Base-by-base conservation (phyloP, 2,113 vertebrate species). In the Condylura cristata region DNA sequence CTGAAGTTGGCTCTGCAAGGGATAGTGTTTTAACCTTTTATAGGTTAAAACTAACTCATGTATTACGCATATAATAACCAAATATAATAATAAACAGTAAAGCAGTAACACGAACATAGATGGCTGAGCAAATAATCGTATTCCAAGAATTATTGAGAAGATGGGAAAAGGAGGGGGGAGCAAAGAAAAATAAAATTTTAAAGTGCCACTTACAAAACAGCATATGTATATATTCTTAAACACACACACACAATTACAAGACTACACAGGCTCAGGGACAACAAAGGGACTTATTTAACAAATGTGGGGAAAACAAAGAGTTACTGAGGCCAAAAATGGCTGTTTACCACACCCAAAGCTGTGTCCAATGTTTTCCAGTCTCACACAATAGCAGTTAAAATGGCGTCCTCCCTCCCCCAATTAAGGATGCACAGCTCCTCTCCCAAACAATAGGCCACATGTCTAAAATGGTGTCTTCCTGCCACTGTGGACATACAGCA, bases 131-230 rank as follows among this genome's bases (percentile, higher is more conserved):
- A 95, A 84, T 28, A 74, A 56, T 18, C 5, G 32, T 70, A 28
- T 71, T 48, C 37, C 26, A 37, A 53, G 22, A 11, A 34, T 39
- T 51, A 37, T 6, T 70, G 41, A 74, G 9, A 18, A 46, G 30
- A 16, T 41, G 46, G 26, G 24, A 76, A 60, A 26, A 78, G 34
- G 8, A 81, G 6, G 6, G 6, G 30, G 20, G 17, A 61, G 5
- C 20, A 39, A 53, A 28, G n/a, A 89, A 91, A 94, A 89, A 65
- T 63, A 41, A 91, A 96, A 70, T 53, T 37, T 46, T 20, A 39
- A 88, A 81, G 76, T 75, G 72, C 1, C 24, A 68, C 66, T 89
- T 82, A 71, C 2, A 82, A 56, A 32, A 95, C n/a, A n/a, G n/a
- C 44, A 87, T 7, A 16, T n/a, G 13, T 30, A 14, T 24, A 3